Percentiles rank a stretch among this genome's conserved stretches.
Conservation (phyloP, 2,113 vertebrate genomes). For the Picathartes gymnocephalus region DNA sequence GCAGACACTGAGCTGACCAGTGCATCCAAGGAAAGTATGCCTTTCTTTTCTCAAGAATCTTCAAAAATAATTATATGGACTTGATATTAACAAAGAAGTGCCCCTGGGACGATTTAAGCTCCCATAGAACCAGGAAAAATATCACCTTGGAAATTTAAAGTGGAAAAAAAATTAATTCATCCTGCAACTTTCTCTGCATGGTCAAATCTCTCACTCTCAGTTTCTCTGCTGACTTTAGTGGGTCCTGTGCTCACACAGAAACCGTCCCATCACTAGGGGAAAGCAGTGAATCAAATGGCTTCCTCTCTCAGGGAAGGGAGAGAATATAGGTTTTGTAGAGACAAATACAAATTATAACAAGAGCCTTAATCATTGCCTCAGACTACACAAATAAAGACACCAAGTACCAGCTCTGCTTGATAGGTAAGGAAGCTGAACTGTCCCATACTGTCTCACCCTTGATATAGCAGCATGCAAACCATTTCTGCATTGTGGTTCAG, state of each 20-base stretch:
- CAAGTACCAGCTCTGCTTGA: neutral
- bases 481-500: neutral
- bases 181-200: neutral
- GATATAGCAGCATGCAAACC: neutral
- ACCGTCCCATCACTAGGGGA: neutral
- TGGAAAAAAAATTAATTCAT: neutral
- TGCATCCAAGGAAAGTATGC: neutral
- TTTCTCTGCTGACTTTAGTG: neutral
- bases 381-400: neutral
- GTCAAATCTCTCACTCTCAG: neutral
- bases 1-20: neutral
- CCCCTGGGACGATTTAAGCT: neutral
- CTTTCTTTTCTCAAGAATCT: neutral
- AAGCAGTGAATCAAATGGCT: neutral
- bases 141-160: neutral
- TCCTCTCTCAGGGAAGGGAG: neutral
- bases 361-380: neutral
- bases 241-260: neutral
- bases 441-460: neutral
- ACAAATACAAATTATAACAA: neutral
- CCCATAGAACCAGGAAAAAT: neutral
- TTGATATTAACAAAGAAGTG: neutral
- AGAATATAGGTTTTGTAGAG: neutral
- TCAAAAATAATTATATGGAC: neutral
- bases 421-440: neutral